phyloP scores from a whole-genome alignment of 92 coral and sea anemone species.

The Umimayanthus kanabou region DNA sequence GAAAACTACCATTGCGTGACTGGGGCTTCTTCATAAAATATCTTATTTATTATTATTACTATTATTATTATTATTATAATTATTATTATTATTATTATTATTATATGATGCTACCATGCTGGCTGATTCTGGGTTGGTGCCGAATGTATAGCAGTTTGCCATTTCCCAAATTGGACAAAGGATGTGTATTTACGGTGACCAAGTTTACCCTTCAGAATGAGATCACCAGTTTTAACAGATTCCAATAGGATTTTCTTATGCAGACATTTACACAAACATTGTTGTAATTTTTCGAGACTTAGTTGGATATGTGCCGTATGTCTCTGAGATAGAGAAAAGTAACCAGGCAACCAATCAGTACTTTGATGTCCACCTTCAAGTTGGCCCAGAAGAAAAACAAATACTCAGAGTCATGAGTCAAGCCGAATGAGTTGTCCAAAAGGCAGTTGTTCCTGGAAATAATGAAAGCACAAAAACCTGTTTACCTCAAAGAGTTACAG shows the following conservation, averaged over 20 bases:
- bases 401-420: slow-evolving; percentile 5
- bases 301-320: slow-evolving; percentile 2
- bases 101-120: too few species aligned
- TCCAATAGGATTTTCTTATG: background rate
- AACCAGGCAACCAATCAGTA: slow-evolving; percentile 7
- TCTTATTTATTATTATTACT: too few species aligned
- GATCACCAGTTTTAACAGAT: background rate
- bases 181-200: too few species aligned
- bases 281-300: background rate
- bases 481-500: background rate
- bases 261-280: slow-evolving; percentile 1
- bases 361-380: slow-evolving; percentile 10
- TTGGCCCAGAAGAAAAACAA: slow-evolving; percentile 9
- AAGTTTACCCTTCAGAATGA: background rate
- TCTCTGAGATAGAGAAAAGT: slow-evolving; percentile 3
- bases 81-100: too few species aligned
- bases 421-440: slow-evolving; percentile 2
- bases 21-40: too few species aligned
- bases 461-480: slow-evolving; percentile 12
- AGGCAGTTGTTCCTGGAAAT: background rate
- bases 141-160: too few species aligned
- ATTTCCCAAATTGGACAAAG: too few species aligned
- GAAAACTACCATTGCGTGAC: too few species aligned
- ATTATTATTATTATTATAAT: too few species aligned
- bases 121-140: too few species aligned